These are phyloP conservation scores for Rhinogobio ventralis DNA, from an alignment of 2,797 vertebrate species.

Conservation along the genomic window DNA sequence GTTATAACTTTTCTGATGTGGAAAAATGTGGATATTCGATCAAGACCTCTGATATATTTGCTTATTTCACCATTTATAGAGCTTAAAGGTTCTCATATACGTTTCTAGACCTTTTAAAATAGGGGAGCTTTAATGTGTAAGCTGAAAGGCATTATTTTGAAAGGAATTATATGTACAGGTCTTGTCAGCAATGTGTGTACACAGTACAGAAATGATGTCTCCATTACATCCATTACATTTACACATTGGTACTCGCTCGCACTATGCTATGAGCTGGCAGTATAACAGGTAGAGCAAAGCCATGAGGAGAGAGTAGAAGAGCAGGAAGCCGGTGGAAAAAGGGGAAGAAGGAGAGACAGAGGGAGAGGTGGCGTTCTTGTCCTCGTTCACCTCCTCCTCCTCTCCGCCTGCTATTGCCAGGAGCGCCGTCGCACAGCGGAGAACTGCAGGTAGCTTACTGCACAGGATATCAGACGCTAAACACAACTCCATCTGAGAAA, in stretches of 20 bases:
- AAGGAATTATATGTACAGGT: not conserved
- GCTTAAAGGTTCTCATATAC: not conserved
- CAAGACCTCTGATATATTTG: not conserved
- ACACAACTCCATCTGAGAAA: conserved; percentile 83
- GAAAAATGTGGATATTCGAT: not conserved
- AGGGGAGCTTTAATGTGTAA: not conserved
- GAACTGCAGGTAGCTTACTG: conserved; percentile 80
- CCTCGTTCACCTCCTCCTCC: conserved; percentile 57
- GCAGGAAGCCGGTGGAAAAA: conserved; percentile 84
- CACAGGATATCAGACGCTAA: conserved; percentile 85
- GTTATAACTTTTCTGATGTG: not conserved
- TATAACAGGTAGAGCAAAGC: conserved; percentile 84
- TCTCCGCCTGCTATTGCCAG: conserved; percentile 61
- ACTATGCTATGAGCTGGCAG: conserved; percentile 77
- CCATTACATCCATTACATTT: conserved; percentile 15
- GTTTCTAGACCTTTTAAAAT: conserved; percentile 4
- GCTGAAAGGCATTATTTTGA: conserved; percentile 30
- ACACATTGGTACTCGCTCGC: conserved; percentile 25
- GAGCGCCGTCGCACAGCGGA: conserved; percentile 79
- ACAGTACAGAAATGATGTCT: conserved; percentile 28
- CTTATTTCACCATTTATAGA: not conserved
- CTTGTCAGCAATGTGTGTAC: conserved; percentile 29
- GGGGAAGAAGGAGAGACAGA: conserved; percentile 74
- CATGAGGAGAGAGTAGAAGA: conserved; percentile 88
- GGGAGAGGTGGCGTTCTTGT: conserved; percentile 59